Conservation (phyloP, 2,113 vertebrate species). For the Scopus umbretta region DNA sequence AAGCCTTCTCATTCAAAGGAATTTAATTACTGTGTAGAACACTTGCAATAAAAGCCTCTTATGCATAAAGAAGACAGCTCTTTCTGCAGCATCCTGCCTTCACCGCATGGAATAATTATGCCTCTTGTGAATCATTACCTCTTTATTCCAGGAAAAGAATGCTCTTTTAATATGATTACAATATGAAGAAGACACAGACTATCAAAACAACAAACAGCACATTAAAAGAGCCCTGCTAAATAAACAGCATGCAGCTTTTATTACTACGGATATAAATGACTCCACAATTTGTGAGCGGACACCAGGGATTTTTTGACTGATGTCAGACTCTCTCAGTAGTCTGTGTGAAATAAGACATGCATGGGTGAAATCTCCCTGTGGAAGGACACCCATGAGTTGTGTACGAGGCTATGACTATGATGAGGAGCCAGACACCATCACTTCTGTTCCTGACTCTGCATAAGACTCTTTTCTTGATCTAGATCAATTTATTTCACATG, state of each 20-base stretch:
- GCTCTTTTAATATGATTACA: conserved; percentile 29
- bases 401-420: neutral
- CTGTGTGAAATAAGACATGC: neutral
- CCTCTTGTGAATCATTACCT: conserved; percentile 45
- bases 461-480: neutral
- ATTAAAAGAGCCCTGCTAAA: neutral
- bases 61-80: conserved; percentile 26
- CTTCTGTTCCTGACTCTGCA: neutral
- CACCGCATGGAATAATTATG: conserved; percentile 19
- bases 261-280: neutral
- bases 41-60: conserved; percentile 56
- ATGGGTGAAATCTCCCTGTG: neutral
- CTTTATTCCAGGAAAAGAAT: conserved; percentile 45
- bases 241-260: conserved; percentile 20
- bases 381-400: neutral
- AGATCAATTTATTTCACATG: neutral
- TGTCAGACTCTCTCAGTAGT: neutral
- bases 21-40: conserved; percentile 55
- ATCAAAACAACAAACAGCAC: neutral
- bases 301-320: neutral
- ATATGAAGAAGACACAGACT: neutral
- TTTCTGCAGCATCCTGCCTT: neutral
- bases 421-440: neutral
- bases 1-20: conserved; percentile 26
- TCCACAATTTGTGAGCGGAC: neutral